Percentiles rank a stretch among this genome's conserved stretches.
phyloP scores from a whole-genome alignment of 2,113 vertebrate genomes.

The Phyllostomus discolor region DNA sequence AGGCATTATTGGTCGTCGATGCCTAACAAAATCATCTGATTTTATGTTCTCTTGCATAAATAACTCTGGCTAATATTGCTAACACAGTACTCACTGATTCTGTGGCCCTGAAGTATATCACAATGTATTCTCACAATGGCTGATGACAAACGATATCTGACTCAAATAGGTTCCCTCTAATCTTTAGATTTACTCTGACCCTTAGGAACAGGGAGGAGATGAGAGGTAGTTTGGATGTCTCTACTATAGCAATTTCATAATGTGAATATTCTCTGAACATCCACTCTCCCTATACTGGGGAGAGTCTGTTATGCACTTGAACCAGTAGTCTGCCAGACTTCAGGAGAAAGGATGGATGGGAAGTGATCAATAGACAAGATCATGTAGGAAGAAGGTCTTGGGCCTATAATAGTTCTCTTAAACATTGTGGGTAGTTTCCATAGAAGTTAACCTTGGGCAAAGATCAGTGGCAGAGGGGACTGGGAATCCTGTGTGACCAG shows the following conservation, averaged over 20 bases:
- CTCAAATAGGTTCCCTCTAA: background rate
- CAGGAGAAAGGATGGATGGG: background rate
- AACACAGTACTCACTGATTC: background rate
- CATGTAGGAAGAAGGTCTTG: background rate
- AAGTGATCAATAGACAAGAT: background rate
- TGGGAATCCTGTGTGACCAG: background rate
- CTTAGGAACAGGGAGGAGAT: background rate
- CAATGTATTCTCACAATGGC: background rate
- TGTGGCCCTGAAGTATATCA: background rate
- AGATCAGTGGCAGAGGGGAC: background rate
- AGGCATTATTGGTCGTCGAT: background rate
- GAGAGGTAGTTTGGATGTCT: background rate
- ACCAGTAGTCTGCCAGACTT: background rate
- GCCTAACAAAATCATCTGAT: background rate
- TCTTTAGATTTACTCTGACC: background rate
- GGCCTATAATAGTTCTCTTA: background rate
- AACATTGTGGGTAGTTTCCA: background rate
- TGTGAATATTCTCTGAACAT: background rate
- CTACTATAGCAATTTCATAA: background rate
- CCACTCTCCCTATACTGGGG: background rate
- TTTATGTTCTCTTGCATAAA: background rate
- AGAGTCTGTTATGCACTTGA: background rate
- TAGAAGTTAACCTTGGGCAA: background rate
- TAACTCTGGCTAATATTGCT: background rate
- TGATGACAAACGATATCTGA: background rate